phyloP scores from a whole-genome alignment of 2,113 vertebrate genomes.

The Apistogramma diplotaenia region DNA sequence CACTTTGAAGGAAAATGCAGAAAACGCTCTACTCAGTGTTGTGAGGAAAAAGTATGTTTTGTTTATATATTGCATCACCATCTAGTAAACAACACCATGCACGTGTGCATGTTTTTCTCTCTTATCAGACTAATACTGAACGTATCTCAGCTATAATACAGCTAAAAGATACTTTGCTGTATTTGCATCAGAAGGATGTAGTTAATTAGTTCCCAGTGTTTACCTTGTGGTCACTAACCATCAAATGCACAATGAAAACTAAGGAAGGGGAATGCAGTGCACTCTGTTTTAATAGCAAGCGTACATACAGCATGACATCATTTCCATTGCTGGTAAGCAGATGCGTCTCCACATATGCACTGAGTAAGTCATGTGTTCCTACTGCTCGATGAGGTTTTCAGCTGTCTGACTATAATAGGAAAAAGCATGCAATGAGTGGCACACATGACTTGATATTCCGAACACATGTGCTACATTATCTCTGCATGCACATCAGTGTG shows the following conservation, averaged over 20 bases:
- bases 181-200: not conserved
- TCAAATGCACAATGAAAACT: slow-evolving; percentile 26
- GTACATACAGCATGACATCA: slow-evolving; percentile 43
- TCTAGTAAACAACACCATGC: not conserved
- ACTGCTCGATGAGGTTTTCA: slow-evolving; percentile 14
- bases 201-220: not conserved
- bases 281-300: slow-evolving; percentile 54
- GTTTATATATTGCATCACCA: not conserved
- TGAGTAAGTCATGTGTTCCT: slow-evolving; percentile 16
- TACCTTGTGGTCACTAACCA: not conserved
- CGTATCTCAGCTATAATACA: not conserved
- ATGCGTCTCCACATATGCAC: slow-evolving; percentile 25
- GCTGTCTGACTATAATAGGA: slow-evolving; percentile 22
- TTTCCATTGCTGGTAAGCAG: slow-evolving; percentile 40
- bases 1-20: not conserved
- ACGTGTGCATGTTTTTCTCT: not conserved
- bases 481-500: slow-evolving; percentile 1
- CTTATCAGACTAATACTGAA: not conserved
- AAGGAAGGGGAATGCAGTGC: slow-evolving; percentile 24
- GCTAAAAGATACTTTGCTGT: not conserved
- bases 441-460: not conserved
- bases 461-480: slow-evolving; percentile 14
- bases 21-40: not conserved
- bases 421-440: slow-evolving; percentile 14
- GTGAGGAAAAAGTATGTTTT: not conserved